phyloP scores from a whole-genome alignment of 2,797 vertebrate genomes.

The Crenuchus spilurus region DNA sequence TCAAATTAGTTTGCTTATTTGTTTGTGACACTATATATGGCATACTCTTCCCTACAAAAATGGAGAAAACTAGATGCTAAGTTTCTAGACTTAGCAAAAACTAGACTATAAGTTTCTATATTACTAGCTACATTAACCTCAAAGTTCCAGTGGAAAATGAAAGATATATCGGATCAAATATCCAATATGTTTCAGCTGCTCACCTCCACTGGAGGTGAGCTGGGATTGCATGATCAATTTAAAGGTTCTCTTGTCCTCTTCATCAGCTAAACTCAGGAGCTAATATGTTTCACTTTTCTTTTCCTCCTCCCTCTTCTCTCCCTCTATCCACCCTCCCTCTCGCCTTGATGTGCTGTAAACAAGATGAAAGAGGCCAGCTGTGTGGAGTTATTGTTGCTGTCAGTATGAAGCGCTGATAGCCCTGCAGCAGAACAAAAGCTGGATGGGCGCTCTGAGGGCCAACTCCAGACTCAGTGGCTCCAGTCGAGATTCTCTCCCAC shows the following conservation, averaged over 20 bases:
- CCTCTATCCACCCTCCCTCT: not conserved
- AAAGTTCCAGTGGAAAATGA: no score
- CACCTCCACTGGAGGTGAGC: no score
- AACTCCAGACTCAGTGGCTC: conserved; percentile 86
- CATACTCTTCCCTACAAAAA: no score
- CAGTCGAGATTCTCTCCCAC: conserved; percentile 88
- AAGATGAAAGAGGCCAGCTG: conserved; percentile 87
- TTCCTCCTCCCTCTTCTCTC: not conserved
- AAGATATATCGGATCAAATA: no score
- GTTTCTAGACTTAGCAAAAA: no score
- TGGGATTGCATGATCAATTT: no score
- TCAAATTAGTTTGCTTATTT: not conserved
- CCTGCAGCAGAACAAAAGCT: conserved; percentile 89
- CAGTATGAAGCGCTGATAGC: conserved; percentile 89
- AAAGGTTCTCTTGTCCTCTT: not conserved
- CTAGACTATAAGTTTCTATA: no score
- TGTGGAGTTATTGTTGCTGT: conserved; percentile 89
- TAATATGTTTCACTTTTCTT: conserved; percentile 81
- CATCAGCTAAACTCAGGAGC: conserved; percentile 5
- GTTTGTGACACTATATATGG: not conserved
- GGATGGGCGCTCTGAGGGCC: conserved; percentile 83
- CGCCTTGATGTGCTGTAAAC: conserved; percentile 87
- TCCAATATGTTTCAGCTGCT: no score
- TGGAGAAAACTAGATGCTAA: no score
- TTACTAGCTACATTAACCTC: not conserved